Conservation (phyloP, 2,888 invertebrate species). For the Archips xylosteana region DNA sequence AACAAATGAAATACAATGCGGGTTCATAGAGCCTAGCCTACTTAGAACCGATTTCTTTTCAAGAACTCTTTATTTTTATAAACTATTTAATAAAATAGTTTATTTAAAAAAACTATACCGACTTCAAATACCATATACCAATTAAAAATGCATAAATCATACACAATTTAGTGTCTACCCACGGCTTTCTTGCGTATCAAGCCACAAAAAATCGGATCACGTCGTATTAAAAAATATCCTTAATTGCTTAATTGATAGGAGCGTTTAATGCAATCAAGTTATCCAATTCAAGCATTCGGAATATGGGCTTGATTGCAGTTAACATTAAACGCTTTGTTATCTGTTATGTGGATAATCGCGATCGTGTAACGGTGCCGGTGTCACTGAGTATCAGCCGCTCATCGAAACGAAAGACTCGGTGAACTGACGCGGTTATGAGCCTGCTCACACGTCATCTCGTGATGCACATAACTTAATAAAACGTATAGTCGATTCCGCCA, state of each 20-base stretch:
- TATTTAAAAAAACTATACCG: not conserved
- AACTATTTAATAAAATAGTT: not conserved
- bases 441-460: conserved; percentile 46
- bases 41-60: conserved; percentile 19
- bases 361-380: conserved; percentile 68
- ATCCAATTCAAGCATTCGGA: conserved; percentile 20
- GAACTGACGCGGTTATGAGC: conserved; percentile 61
- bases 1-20: conserved; percentile 49
- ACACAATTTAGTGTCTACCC: not conserved
- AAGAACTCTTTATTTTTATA: not conserved
- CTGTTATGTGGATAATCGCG: conserved; percentile 54
- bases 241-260: conserved; percentile 13
- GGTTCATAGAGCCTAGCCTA: conserved; percentile 26
- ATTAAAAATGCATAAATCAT: not conserved
- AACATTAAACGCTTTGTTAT: conserved; percentile 45
- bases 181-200: not conserved
- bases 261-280: conserved; percentile 12
- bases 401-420: conserved; percentile 64
- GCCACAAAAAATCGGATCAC: not conserved
- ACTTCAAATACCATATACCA: not conserved
- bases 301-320: conserved; percentile 28
- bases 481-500: conserved; percentile 20
- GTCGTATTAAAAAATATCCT: not conserved
- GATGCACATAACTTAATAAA: conserved; percentile 26
- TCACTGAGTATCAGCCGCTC: conserved; percentile 55